Conservation (phyloP, 2,113 vertebrate species). For the Dasyprocta punctata region DNA sequence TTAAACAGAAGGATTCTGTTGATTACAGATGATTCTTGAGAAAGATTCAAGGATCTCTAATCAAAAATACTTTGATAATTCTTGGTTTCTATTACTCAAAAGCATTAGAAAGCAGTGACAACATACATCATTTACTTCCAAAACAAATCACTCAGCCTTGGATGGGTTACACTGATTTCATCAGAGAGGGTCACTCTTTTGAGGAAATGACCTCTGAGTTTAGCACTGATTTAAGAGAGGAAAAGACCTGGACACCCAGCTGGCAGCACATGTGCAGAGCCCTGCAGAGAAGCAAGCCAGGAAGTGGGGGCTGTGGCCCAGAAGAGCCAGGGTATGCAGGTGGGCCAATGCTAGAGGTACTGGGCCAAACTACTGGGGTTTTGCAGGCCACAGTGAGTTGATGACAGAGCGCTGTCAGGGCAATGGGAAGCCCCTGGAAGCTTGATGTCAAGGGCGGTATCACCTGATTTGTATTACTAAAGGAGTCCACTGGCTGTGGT, state of each 20-base stretch:
- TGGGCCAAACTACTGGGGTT: background rate
- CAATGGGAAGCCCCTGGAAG: background rate
- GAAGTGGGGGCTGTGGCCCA: too few relatives aligned
- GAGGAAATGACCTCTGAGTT: background rate
- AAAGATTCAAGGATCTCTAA: constrained; percentile 41
- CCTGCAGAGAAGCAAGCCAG: background rate
- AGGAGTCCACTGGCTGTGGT: background rate
- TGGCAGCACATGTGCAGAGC: background rate
- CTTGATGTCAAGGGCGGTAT: background rate
- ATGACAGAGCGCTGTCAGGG: background rate
- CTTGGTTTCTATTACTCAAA: background rate
- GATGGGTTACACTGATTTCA: background rate
- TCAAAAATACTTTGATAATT: constrained; percentile 18
- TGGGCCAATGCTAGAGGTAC: too few relatives aligned
- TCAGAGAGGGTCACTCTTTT: background rate
- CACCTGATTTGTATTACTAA: background rate
- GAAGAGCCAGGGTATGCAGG: background rate
- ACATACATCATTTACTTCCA: background rate
- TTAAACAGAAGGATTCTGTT: background rate
- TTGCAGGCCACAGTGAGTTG: background rate
- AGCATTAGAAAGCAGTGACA: background rate
- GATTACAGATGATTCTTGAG: background rate
- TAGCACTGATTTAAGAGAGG: background rate
- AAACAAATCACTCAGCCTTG: background rate
- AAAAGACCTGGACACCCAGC: background rate